A percentile compares a stretch with the other conserved stretches of the same genome.
Evolutionary conservation across 64 coral and sea anemone species (phyloP).

Genomic region (Cladopsammia gracilis): DNA sequence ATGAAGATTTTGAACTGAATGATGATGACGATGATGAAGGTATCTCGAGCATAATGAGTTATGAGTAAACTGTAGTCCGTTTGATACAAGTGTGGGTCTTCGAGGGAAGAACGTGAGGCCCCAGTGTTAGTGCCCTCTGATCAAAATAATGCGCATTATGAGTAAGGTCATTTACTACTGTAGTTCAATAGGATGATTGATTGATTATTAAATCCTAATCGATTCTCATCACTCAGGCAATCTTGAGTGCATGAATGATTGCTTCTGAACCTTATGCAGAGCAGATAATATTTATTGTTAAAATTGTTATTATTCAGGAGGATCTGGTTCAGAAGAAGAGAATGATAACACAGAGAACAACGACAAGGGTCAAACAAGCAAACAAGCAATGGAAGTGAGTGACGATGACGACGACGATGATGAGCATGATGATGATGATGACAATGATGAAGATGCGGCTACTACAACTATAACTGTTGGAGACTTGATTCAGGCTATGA

Average conservation of each 20-base stretch:
- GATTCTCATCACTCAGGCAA: no score
- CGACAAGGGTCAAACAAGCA: neutral
- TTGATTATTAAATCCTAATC: no score
- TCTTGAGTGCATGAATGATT: neutral
- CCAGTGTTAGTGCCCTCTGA: no score
- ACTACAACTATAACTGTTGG: conserved; percentile 50
- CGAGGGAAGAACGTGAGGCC: no score
- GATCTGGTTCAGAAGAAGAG: conserved; percentile 46
- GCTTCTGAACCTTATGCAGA: neutral
- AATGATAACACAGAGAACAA: neutral
- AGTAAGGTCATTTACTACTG: no score
- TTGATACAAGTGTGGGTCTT: no score
- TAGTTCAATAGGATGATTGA: no score
- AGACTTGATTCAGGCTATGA: conserved; percentile 72
- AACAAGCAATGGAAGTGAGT: conserved; percentile 26
- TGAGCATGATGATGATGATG: conserved; percentile 53
- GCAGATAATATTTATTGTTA: no score
- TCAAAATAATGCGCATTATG: no score
- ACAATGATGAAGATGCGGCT: neutral
- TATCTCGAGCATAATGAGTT: neutral
- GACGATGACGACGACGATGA: conserved; percentile 51
- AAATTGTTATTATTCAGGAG: conserved; percentile 12
- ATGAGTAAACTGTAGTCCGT: no score
- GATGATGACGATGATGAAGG: conserved; percentile 66
- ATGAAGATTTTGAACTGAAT: conserved; percentile 96